phyloP scores from a whole-genome alignment of 64 coral and sea anemone genomes.

The Montipora cactus region DNA sequence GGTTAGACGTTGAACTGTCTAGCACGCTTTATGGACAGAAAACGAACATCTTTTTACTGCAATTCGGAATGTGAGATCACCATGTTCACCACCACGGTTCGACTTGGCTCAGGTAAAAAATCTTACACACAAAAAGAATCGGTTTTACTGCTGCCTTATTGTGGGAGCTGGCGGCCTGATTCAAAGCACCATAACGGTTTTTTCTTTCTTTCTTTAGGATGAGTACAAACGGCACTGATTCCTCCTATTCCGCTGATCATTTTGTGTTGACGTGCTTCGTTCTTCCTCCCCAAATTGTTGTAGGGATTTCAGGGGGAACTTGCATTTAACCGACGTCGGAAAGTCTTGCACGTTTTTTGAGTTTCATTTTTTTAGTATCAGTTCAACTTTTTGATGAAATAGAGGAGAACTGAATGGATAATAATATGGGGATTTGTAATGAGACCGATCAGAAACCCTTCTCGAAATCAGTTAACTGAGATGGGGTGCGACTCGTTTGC shows the following conservation, averaged over 20 bases:
- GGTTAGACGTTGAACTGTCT: neutral
- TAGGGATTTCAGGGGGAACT: too few species aligned
- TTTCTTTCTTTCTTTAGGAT: too few species aligned
- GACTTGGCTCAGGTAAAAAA: neutral
- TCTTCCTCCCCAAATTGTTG: neutral
- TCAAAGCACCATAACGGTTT: too few species aligned
- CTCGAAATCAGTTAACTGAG: conserved; percentile 26
- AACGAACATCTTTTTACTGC: neutral
- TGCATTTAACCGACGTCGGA: too few species aligned
- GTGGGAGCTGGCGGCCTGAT: too few species aligned
- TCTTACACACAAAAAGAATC: neutral
- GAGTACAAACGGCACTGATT: too few species aligned
- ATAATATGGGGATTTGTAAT: conserved; percentile 3
- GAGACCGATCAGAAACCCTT: conserved; percentile 3
- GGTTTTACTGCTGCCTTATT: neutral
- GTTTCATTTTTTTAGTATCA: too few species aligned
- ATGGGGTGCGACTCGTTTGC: conserved; percentile 20
- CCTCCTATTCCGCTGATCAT: neutral
- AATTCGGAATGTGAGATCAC: neutral
- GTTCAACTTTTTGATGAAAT: neutral
- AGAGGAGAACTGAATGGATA: neutral
- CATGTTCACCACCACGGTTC: neutral
- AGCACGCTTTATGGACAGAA: neutral
- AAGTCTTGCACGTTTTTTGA: too few species aligned
- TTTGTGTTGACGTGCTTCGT: neutral